Evolutionary conservation across 1,140 invertebrate species (phyloP).

Genomic region (Drosophila virilis): DNA sequence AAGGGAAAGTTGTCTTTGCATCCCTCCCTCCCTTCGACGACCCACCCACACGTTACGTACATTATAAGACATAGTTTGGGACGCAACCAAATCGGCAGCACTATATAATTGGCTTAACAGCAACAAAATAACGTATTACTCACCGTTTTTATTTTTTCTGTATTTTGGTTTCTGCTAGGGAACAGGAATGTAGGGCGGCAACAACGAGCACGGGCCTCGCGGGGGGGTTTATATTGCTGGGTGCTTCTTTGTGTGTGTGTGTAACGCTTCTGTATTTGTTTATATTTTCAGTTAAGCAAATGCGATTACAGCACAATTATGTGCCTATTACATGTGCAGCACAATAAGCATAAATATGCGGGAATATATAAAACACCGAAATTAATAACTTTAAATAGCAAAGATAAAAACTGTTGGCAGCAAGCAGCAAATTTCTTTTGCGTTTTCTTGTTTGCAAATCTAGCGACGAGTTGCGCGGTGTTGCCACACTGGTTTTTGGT

Average conservation of each 20-base stretch:
- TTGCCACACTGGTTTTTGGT: slow-evolving; percentile 21
- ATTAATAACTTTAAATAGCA: not conserved
- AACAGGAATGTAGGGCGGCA: slow-evolving; percentile 60
- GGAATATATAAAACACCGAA: slow-evolving; percentile 10
- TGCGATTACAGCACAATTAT: slow-evolving; percentile 15
- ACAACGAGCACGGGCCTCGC: slow-evolving; percentile 34
- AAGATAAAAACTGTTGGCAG: slow-evolving; percentile 1
- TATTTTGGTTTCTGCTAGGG: slow-evolving; percentile 45
- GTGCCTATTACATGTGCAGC: not conserved
- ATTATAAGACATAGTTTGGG: slow-evolving; percentile 17
- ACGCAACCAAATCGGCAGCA: slow-evolving; percentile 35
- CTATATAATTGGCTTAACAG: slow-evolving; percentile 64
- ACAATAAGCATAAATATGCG: slow-evolving; percentile 29
- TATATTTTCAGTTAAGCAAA: slow-evolving; percentile 34
- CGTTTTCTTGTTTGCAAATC: slow-evolving; percentile 52
- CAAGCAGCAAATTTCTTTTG: slow-evolving; percentile 43
- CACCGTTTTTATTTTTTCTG: slow-evolving; percentile 64
- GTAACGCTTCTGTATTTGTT: slow-evolving; percentile 44
- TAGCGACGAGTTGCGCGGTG: slow-evolving; percentile 31
- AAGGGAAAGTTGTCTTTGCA: slow-evolving; percentile 48
- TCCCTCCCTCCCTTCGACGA: no score
- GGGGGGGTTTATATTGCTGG: slow-evolving; percentile 22
- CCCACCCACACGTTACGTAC: not conserved
- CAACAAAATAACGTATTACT: slow-evolving; percentile 59
- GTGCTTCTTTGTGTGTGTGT: slow-evolving; percentile 32